Conservation (phyloP, 2,888 invertebrate genomes). For the Drosophila monieri region DNA sequence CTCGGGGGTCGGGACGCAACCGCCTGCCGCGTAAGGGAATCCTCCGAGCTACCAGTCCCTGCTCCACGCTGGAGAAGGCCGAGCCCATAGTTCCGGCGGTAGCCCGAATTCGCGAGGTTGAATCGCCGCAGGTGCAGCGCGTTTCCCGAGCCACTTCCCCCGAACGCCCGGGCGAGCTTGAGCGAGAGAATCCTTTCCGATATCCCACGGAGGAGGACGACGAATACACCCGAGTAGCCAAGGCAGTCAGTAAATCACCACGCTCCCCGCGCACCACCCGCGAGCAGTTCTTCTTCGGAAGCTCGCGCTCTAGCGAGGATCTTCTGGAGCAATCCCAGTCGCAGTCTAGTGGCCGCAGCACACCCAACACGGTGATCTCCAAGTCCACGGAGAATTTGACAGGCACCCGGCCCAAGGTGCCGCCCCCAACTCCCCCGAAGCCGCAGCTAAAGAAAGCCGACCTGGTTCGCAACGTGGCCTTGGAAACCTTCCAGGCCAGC, state of each 20-base stretch:
- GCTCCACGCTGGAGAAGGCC: conserved; percentile 76
- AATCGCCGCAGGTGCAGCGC: conserved; percentile 79
- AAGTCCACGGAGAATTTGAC: conserved; percentile 79
- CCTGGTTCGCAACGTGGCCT: conserved; percentile 80
- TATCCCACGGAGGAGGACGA: conserved; percentile 58
- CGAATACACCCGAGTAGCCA: conserved; percentile 82
- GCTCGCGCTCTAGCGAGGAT: conserved; percentile 81
- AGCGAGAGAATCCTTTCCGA: conserved; percentile 84
- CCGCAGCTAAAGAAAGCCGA: conserved; percentile 82
- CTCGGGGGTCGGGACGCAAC: conserved; percentile 42
- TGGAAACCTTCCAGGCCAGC: conserved; percentile 81
- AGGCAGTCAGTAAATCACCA: conserved; percentile 77
- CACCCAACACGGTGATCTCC: conserved; percentile 63
- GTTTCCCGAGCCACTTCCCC: conserved; percentile 64
- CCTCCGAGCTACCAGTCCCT: conserved; percentile 82
- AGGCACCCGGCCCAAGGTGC: conserved; percentile 67
- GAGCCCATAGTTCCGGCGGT: conserved; percentile 80
- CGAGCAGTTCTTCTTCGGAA: conserved; percentile 78
- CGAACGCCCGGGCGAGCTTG: conserved; percentile 75
- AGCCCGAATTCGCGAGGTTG: conserved; percentile 82
- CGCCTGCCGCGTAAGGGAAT: conserved; percentile 82
- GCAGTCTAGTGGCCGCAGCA: conserved; percentile 62
- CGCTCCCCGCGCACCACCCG: conserved; percentile 60
- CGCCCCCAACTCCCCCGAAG: conserved; percentile 79
- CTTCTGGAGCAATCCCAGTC: conserved; percentile 71